Conservation (phyloP, 2,888 invertebrate species). For the Cylloceria caligata region DNA sequence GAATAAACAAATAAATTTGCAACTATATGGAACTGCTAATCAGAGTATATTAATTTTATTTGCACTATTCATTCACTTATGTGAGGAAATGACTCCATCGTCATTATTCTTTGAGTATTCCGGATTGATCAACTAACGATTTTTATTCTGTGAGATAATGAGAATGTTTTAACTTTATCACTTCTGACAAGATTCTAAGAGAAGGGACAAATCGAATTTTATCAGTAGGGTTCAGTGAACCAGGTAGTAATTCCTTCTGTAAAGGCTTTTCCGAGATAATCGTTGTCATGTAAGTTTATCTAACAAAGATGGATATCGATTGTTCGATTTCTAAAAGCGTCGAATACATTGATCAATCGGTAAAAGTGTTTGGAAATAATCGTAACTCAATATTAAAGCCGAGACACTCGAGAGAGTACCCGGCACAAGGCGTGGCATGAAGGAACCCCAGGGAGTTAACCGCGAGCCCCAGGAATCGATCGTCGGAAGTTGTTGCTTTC, state of each 20-base stretch:
- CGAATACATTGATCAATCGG: neutral
- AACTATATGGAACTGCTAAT: no score
- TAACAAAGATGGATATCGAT: neutral
- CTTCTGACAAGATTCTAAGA: neutral
- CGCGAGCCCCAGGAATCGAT: conserved; percentile 73
- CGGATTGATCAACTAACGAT: neutral
- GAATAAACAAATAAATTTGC: no score
- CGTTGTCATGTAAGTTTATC: neutral
- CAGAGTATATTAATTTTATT: no score
- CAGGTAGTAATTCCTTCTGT: neutral
- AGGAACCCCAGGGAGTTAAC: conserved; percentile 74
- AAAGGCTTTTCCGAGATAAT: neutral
- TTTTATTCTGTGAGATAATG: neutral
- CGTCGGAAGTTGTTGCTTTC: conserved; percentile 73
- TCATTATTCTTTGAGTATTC: no score
- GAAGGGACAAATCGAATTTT: neutral
- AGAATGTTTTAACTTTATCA: neutral
- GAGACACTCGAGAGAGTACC: conserved; percentile 48
- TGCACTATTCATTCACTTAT: no score
- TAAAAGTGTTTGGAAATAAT: neutral
- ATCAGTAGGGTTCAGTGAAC: neutral
- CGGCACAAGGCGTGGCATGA: conserved; percentile 74
- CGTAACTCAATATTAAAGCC: conserved; percentile 31
- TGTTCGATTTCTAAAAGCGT: neutral
- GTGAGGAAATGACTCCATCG: no score